Evolutionary conservation across 2,888 invertebrate genomes (phyloP), one percentile per base, ranked within the genome.

Genomic region (Lathronympha strigana): DNA sequence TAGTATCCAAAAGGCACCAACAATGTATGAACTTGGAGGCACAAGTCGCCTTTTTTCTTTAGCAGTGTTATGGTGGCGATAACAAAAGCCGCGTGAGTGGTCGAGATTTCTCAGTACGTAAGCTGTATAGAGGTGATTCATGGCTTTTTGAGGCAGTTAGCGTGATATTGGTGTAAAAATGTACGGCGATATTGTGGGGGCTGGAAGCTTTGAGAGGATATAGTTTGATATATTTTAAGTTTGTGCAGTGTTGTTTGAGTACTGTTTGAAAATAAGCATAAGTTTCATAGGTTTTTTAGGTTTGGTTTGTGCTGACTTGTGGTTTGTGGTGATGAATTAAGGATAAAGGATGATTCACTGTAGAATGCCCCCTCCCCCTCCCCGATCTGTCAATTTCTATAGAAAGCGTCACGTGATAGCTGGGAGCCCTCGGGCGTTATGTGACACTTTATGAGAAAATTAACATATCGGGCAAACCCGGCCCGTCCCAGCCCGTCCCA

Each of bases 71-170:
- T 23, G 25, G 25, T 11, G 38, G 17, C 17, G 40, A 43, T 55
- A 54, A 55, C 55, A 55, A 57, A 31, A 19, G 40, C 23, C 17
- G 31, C 23, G 28, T 38, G 54, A 40, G 31, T 31, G 43, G 55
- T 40, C 23, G 55, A 45, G 57, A 57, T 45, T 31, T 21, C 21
- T 45, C 11, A 40, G 54, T 25, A 43, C n/a, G 23, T 23, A 54
- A 36, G 53, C 21, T 38, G 53, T 28, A 43, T 43, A 55, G 25
- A 25, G 15, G 63, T 58, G 63, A 64, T 25, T 51, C 51, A 64
- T 58, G 8, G 33, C 17, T 49, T 54, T 53, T 43, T 36, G 15
- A n/a, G 51, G 43, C 15, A 23, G 31, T 33, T 21, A 28, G 9
- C 31, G 61, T 53, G 43, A 43, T 53, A 53, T 33, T 31, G 21